Base-by-base conservation (phyloP, 2,113 vertebrate species). In the Chrysemys picta region DNA sequence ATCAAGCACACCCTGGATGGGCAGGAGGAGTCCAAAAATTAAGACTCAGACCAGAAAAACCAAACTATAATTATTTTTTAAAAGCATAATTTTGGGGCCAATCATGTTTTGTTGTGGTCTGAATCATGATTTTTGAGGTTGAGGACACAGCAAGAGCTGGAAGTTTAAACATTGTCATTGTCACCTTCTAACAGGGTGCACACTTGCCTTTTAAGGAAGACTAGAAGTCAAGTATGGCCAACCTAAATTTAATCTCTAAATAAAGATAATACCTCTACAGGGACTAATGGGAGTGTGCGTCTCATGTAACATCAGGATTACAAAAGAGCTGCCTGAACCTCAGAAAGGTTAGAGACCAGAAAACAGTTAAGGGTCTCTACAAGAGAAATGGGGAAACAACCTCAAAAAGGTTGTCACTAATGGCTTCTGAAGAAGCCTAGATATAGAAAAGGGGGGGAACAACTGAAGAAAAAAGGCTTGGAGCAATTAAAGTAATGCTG, bases 251-350 rank as follows among this genome's bases (percentile, higher is more conserved):
- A 35, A 72, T 35, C 65, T 42, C 21, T 75, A 75, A 42, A 10
- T 75, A 75, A 75, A 75, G 38, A 2, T 4, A 53, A 1, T 49
- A 7, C 35, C 75, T 65, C 13, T 65, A 65, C 31, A 65, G 62
- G 79, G 14, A 85, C 52, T 1, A 2, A 80, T 16, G 2, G 5
- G 8, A 5, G 1, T 53, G 27, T 42, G 21, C 7, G 8, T 88
- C 0, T 13, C 10, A 90, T 56, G 5, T 72, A 24, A 75, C 7
- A 0, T 0, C 9, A 88, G 1, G 2, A 3, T 5, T 90, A 27
- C 54, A 82, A 75, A 90, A 75, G 31, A 76, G 1, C 72, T 84
- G 0, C 0, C 1, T 42, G 6, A 84, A 0, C 7, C 31, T 65
- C 31, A 65, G 17, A 75, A 24, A 24, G 5, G 21, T 38, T 42